Conservation (phyloP, 2,888 invertebrate species). For the Rhagium mordax region DNA sequence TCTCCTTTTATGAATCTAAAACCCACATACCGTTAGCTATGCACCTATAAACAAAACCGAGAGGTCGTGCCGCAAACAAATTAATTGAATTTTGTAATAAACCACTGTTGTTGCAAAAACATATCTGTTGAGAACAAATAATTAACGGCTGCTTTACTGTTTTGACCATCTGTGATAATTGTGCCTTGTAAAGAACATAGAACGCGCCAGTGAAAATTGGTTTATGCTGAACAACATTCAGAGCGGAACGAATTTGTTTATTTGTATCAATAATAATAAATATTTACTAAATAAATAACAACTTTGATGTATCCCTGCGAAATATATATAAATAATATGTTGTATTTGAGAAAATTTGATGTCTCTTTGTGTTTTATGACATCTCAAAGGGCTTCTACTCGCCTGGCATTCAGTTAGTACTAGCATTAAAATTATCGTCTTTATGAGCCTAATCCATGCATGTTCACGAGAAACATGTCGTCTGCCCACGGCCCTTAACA, state of each 20-base stretch:
- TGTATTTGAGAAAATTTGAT: no score
- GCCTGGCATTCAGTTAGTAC: no score
- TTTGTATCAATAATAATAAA: not conserved
- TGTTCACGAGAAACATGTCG: no score
- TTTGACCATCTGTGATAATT: not conserved
- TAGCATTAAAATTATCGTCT: no score
- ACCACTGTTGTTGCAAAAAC: not conserved
- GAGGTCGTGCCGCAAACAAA: not conserved
- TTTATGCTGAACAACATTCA: not conserved
- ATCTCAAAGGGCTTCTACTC: no score
- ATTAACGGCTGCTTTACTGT: not conserved
- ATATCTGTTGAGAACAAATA: not conserved
- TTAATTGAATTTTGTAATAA: not conserved
- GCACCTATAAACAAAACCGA: not conserved
- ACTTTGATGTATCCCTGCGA: no score
- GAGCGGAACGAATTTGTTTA: not conserved
- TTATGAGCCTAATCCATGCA: no score
- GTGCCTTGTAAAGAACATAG: not conserved
- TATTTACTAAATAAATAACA: not conserved
- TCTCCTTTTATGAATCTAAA: slow-evolving; percentile 12
- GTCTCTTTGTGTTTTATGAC: no score
- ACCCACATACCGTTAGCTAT: slow-evolving; percentile 16
- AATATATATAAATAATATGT: no score
- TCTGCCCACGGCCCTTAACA: no score
- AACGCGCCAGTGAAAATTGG: not conserved